Evolutionary conservation across 2,797 vertebrate species (phyloP), one percentile per base, ranked within the genome.

Genomic region (Anguilla megastoma): DNA sequence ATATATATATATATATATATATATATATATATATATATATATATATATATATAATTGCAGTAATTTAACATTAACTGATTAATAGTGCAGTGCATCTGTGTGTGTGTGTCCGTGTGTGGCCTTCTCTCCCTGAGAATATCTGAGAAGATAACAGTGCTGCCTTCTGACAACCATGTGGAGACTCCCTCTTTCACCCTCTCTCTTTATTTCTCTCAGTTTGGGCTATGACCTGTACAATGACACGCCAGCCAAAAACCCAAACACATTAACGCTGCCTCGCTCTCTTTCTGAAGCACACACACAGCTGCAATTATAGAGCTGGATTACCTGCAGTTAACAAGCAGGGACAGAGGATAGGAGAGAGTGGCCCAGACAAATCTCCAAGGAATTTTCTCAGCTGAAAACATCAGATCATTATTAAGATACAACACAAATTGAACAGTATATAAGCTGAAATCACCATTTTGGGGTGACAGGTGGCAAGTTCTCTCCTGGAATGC

Each of bases 61-160:
- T 52, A 8, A 52, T 52, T 12, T 8, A 52, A 12, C 50, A 52
- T 52, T 0, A 52, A 52, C 50, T 12, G 50, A 12, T 52, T 52
- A 52, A 8, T 52, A 52, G 7, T 52, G 10, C 10, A 52, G 66
- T 71, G 27, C 18, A 16, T 71, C 16, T 30, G 27, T 71, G n/a
- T 71, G 66, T 71, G 8, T 89, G 80, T 88, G 27, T 87, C 85
- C 71, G 74, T 66, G 58, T 91, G 87, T 87, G 88, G 86, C 86
- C 86, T 86, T 66, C 85, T 82, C 48, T 74, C 10, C 10, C n/a
- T 74, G 71, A 83, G 79, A 66, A 41, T 88, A 85, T 56, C 9
- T 30, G 84, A 30, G n/a, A 36, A 56, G 83, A 84, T 56, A 56
- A 33, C 18, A n/a, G 12, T 27, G 6, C 30, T 85, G 12, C 27